Base-by-base conservation (phyloP, 1,140 invertebrate species). In the Leptopilina clavipes region DNA sequence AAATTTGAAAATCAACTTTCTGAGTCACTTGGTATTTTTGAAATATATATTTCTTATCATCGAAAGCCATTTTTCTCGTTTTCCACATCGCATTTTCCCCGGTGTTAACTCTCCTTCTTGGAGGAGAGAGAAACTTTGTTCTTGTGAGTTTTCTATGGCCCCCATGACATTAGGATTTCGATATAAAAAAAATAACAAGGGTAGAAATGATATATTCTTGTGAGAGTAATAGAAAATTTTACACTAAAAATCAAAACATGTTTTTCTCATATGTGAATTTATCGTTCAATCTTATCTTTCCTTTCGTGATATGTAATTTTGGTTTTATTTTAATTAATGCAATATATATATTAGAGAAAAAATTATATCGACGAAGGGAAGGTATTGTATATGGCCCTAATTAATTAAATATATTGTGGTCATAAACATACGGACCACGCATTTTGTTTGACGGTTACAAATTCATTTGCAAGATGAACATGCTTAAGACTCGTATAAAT, bases 121-220 rank as follows among this genome's bases (percentile, higher is more conserved):
- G 3, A n/a, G n/a, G 14, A 17, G 14, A 52, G 48, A 52, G 17
- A 52, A 52, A 52, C 14, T 52, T 52, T 52, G 14, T 52, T 52
- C n/a, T 17, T 52, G 14, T 52, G 48, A 52, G 48, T 17, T 52
- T 17, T n/a, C 11, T n/a, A n/a, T 45, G 44, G 48, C 17, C 7
- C n/a, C 14, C 48, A n/a, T 52, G 48, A 17, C 14, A 52, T 52
- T 52, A 52, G 48, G 48, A 7, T 52, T 52, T 17, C n/a, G 48
- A 52, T 52, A 52, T 52, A 17, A 52, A 17, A 52, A 52, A 52
- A 52, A 52, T 52, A 52, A 52, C 48, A 52, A 52, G 48, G 48
- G 48, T 17, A 8, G n/a, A 52, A 52, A 52, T n/a, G 17, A 52
- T 52, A 52, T 52, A 52, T 52, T 8, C 48, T n/a, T 7, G 0